Percentiles rank a stretch among this genome's conserved stretches.
phyloP scores from a whole-genome alignment of 2,797 vertebrate genomes.

The Graptemys geographica region DNA sequence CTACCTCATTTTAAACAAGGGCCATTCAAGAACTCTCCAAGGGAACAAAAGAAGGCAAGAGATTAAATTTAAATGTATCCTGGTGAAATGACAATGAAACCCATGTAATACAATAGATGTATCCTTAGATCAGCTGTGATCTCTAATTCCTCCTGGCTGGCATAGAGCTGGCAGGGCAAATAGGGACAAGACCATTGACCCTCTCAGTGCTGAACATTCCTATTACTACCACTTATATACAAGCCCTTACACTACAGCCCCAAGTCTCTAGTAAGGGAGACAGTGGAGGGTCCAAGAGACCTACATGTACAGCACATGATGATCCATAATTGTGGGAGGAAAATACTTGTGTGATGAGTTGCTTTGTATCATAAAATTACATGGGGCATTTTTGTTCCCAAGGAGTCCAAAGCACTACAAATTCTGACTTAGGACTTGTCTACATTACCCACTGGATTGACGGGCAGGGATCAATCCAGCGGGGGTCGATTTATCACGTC shows the following conservation, averaged over 20 bases:
- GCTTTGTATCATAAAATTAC: background rate
- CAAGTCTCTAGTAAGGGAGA: accelerated
- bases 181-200: accelerated
- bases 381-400: background rate
- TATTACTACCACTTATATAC: background rate
- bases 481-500: no score
- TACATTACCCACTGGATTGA: no score
- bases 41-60: background rate
- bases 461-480: no score
- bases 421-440: background rate
- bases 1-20: constrained; percentile 24
- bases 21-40: background rate
- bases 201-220: background rate
- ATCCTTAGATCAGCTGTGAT: background rate
- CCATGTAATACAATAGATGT: background rate
- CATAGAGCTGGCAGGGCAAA: background rate
- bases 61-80: background rate
- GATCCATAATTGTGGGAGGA: background rate
- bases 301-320: background rate
- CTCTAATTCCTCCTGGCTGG: background rate
- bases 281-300: background rate
- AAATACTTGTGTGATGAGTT: background rate
- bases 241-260: accelerated
- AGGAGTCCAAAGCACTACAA: background rate
- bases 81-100: background rate